Base-by-base conservation (phyloP, 2,888 invertebrate genomes). In the Leucophenga maculata region DNA sequence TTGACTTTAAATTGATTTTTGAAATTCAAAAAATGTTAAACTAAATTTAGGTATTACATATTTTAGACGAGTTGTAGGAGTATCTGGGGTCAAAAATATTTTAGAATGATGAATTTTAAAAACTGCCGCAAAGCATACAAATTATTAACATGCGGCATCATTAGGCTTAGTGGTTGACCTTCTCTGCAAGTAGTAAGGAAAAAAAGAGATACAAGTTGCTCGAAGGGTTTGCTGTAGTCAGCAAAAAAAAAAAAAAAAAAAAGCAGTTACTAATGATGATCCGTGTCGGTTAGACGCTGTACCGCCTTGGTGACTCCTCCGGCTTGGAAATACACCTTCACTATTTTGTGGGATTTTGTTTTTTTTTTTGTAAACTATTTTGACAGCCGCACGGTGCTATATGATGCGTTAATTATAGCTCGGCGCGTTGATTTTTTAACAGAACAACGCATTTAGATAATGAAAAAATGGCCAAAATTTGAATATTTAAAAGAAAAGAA, bases 391-490 rank as follows among this genome's bases (percentile, higher is more conserved):
- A 65, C 77, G 78, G 78, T 83, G 80, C 82, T 83, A 78, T 78
- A 78, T 83, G 82, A 80, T 80, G 83, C 80, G 82, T 83, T 80
- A 80, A 83, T 80, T 83, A 80, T 80, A 80, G 82, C 71, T 72
- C 74, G 66, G 50, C 57, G 65, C 67, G 67, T 70, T 74, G 81
- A 74, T 79, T 79, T 78, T 48, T 79, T 77, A 79, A 78, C 78
- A 79, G 78, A 75, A 75, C 78, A 78, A 72, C 59, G 26, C 22
- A 22, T 48, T 48, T 64, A 22, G 62, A 14, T 64, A 48, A 48
- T 18, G 26, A 64, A 48, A 64, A 60, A 39, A 26, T 26, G 16
- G 13, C 6, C 8, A 0, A 39, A 60, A 60, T 60, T 60, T 60
- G 39, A 60, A 60, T 39, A 18, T 39, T 39, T 16, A 60, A 39